Conservation (phyloP, 2,113 vertebrate species). For the Hippocampus comes region DNA sequence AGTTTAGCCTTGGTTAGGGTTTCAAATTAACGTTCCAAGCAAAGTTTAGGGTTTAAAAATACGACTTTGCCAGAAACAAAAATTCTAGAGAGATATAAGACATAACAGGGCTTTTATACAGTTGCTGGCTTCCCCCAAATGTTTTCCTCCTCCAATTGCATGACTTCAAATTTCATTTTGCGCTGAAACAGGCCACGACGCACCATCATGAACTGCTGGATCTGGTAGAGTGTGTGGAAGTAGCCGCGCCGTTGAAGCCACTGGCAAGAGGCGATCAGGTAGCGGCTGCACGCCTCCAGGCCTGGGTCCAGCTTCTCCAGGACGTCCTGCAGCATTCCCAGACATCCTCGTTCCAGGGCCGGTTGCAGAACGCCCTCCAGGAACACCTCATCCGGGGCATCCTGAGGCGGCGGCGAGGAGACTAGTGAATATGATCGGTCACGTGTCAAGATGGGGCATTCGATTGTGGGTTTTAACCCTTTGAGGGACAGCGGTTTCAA, state of each 20-base stretch:
- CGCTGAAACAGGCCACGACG: background rate
- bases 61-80: too few relatives aligned
- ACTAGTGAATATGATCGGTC: background rate
- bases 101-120: too few relatives aligned
- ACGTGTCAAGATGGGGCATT: background rate
- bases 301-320: slow-evolving; percentile 85
- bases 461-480: background rate
- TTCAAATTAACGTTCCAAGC: too few relatives aligned
- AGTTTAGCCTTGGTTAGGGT: too few relatives aligned
- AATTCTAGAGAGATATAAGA: too few relatives aligned
- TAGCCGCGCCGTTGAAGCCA: slow-evolving; percentile 86
- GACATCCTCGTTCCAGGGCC: slow-evolving; percentile 82
- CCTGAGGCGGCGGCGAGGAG: slow-evolving; percentile 61
- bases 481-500: too few relatives aligned
- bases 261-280: slow-evolving; percentile 91
- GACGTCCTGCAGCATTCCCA: slow-evolving; percentile 83
- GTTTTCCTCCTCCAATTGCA: too few relatives aligned
- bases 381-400: slow-evolving; percentile 88
- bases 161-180: too few relatives aligned
- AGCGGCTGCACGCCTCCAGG: slow-evolving; percentile 83
- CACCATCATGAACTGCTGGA: slow-evolving; percentile 98
- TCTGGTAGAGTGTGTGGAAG: slow-evolving; percentile 90
- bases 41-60: too few relatives aligned
- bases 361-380: slow-evolving; percentile 89
- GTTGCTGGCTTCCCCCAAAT: too few relatives aligned